Conservation (phyloP, 2,113 vertebrate species). For the Dicaeum eximium region DNA sequence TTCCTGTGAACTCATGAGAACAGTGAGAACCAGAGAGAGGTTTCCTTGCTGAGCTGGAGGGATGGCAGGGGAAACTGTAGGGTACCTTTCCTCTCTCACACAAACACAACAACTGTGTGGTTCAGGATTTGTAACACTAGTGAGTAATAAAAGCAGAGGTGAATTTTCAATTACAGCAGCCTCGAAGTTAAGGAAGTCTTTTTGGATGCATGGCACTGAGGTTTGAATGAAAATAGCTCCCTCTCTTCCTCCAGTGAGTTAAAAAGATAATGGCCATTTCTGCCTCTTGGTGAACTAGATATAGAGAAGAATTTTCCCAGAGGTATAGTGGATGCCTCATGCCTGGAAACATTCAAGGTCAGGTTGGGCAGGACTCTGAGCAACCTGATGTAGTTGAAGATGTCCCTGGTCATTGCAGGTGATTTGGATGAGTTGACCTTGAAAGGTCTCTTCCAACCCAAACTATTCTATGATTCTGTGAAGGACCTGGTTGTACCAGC, state of each 20-base stretch:
- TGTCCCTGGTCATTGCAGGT: background rate
- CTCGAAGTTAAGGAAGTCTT: background rate
- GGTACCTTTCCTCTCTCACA: background rate
- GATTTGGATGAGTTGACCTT: background rate
- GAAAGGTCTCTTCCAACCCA: background rate
- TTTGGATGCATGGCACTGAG: background rate
- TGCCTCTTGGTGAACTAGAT: background rate
- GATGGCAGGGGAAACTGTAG: background rate
- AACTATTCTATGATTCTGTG: background rate
- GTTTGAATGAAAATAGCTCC: background rate
- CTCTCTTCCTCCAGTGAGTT: background rate
- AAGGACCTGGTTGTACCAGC: background rate
- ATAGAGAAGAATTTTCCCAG: background rate
- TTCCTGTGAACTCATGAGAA: background rate
- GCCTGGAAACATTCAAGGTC: background rate
- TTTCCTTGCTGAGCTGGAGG: background rate
- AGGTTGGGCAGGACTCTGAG: background rate
- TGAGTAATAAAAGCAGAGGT: background rate
- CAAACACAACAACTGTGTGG: background rate
- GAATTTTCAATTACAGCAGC: background rate
- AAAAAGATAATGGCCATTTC: background rate
- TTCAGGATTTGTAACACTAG: background rate
- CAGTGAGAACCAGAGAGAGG: background rate
- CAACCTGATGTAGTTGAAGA: background rate
- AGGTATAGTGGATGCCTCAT: background rate